A percentile compares a stretch with the other conserved stretches of the same genome.
These are phyloP conservation scores for Limnephilus auricula DNA, from an alignment of 2,888 invertebrate species.

Conservation along the genomic window DNA sequence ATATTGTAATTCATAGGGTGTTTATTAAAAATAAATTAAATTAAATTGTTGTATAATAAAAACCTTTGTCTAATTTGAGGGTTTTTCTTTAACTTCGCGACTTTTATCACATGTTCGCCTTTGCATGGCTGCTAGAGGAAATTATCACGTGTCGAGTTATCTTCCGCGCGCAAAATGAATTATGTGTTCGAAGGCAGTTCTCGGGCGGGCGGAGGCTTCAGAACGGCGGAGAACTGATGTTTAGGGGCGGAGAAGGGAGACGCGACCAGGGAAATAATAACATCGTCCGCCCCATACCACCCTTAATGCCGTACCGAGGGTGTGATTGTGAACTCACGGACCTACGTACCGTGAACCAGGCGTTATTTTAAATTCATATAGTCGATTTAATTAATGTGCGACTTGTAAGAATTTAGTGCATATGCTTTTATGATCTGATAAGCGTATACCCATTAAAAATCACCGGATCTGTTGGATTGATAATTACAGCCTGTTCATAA, in stretches of 20 bases:
- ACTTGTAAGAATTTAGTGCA: not conserved
- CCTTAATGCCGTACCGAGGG: not conserved
- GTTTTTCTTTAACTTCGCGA: not conserved
- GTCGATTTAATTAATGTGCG: not conserved
- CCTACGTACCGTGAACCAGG: not conserved
- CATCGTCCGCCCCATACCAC: not conserved
- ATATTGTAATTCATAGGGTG: too few relatives aligned
- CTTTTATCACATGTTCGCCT: not conserved
- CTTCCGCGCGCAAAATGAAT: constrained; percentile 3
- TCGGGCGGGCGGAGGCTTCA: not conserved
- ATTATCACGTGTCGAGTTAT: constrained; percentile 3
- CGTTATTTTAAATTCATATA: not conserved
- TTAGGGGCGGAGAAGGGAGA: not conserved
- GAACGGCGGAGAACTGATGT: not conserved
- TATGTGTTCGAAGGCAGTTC: not conserved
- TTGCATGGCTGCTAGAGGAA: not conserved
- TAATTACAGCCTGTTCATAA: too few relatives aligned
- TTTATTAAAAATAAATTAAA: too few relatives aligned
- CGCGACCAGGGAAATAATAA: not conserved
- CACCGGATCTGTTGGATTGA: too few relatives aligned
- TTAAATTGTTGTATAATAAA: not conserved
- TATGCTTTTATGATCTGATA: too few relatives aligned
- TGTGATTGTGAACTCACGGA: not conserved
- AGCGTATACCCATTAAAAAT: too few relatives aligned
- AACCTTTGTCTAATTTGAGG: not conserved